A percentile compares a stretch with the other conserved stretches of the same genome.
phyloP scores from a whole-genome alignment of 2,888 invertebrate genomes.

The Melanophora roralis region DNA sequence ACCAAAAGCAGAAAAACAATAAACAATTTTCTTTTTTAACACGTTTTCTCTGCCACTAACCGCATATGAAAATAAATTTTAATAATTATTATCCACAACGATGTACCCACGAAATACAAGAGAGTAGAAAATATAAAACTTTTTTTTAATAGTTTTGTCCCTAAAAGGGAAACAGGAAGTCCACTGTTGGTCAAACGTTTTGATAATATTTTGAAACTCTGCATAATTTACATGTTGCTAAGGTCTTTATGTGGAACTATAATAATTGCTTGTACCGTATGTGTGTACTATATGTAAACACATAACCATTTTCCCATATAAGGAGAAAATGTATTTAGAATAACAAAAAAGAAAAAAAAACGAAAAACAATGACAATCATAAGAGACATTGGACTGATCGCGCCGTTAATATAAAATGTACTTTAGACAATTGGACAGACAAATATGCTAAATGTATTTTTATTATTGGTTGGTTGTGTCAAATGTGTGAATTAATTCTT shows the following conservation, averaged over 20 bases:
- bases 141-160: background rate
- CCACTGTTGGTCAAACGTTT: slow-evolving; percentile 41
- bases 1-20: background rate
- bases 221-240: background rate
- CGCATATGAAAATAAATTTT: background rate
- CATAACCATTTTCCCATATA: background rate
- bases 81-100: background rate
- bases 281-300: no score
- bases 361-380: background rate
- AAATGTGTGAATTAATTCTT: slow-evolving; percentile 3
- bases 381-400: slow-evolving; percentile 14
- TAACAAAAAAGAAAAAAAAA: background rate
- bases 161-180: slow-evolving; percentile 57
- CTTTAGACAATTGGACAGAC: background rate
- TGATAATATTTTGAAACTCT: background rate
- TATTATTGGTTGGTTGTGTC: background rate
- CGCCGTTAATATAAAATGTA: background rate
- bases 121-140: background rate
- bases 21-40: background rate
- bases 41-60: slow-evolving; percentile 17
- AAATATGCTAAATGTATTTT: background rate
- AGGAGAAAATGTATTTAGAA: slow-evolving; percentile 26
- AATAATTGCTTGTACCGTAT: background rate
- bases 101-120: background rate
- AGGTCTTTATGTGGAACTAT: background rate